Evolutionary conservation across 2,888 invertebrate species (phyloP).

Genomic region (Sminthurides aquaticus): DNA sequence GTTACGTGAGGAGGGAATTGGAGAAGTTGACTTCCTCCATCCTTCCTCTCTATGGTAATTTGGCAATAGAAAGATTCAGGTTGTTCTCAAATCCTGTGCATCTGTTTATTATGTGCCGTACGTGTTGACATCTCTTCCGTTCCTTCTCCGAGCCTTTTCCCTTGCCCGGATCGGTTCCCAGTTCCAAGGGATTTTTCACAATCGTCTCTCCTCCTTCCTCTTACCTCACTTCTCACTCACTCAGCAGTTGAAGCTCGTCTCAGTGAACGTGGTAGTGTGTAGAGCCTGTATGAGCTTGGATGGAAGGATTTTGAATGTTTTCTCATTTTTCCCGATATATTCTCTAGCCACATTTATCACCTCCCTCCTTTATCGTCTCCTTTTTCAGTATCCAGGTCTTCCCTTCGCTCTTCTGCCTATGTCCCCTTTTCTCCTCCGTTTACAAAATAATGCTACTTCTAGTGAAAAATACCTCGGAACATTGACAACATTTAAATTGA

Average conservation of each 20-base stretch:
- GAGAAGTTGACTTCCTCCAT: neutral
- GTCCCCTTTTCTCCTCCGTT: neutral
- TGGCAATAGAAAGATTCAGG: neutral
- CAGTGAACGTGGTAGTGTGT: too few relatives aligned
- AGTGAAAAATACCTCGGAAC: neutral
- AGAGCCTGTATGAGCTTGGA: too few relatives aligned
- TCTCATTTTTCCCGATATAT: neutral
- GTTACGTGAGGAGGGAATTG: neutral
- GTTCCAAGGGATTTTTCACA: too few relatives aligned
- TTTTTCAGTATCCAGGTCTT: neutral
- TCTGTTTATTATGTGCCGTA: neutral
- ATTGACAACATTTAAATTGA: constrained; percentile 37
- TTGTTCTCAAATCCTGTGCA: neutral
- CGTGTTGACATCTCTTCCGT: neutral
- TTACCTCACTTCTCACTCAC: too few relatives aligned
- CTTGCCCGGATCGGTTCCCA: too few relatives aligned
- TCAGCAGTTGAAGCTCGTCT: too few relatives aligned
- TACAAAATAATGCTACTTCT: neutral
- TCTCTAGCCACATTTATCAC: neutral
- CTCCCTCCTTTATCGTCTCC: neutral
- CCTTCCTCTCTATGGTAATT: neutral
- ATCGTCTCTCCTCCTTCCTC: too few relatives aligned
- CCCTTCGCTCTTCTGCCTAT: neutral
- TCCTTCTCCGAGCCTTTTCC: too few relatives aligned
- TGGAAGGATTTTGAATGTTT: neutral